phyloP scores from a whole-genome alignment of 1,140 invertebrate genomes.

The Oryzaephilus surinamensis region DNA sequence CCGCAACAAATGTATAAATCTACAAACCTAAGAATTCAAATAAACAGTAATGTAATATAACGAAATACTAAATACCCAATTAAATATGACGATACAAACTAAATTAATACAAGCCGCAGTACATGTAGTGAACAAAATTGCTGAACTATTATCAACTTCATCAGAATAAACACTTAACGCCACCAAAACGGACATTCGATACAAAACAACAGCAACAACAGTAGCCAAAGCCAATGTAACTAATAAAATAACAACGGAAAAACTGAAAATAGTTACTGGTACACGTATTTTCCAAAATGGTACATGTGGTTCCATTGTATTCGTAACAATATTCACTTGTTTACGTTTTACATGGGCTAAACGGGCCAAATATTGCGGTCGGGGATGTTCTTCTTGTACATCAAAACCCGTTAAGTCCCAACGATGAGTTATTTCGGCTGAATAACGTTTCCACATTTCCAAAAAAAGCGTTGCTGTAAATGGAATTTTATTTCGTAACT shows the following conservation, averaged over 20 bases:
- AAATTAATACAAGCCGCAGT: conserved; percentile 83
- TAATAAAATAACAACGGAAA: conserved; percentile 70
- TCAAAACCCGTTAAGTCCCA: conserved; percentile 87
- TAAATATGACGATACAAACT: conserved; percentile 75
- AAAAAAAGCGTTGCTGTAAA: conserved; percentile 68
- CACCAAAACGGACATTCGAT: conserved; percentile 79
- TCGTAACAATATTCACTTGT: conserved; percentile 62
- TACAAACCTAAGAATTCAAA: conserved; percentile 33
- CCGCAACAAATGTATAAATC: conserved; percentile 81
- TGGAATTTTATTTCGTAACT: conserved; percentile 1
- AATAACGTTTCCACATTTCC: conserved; percentile 92
- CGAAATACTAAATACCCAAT: conserved; percentile 58
- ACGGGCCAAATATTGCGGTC: conserved; percentile 65
- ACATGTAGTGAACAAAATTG: conserved; percentile 68
- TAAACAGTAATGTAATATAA: conserved; percentile 2
- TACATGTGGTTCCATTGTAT: conserved; percentile 68
- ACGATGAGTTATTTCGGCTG: conserved; percentile 78
- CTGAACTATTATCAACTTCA: conserved; percentile 56
- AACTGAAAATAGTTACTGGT: conserved; percentile 72
- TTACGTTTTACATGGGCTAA: conserved; percentile 61
- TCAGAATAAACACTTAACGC: conserved; percentile 50
- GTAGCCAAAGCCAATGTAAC: conserved; percentile 72
- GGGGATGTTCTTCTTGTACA: conserved; percentile 75
- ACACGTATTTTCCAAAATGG: conserved; percentile 82
- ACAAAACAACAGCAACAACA: conserved; percentile 83